Conservation (phyloP, 1,140 invertebrate species). For the Macrosteles quadrilineatus region DNA sequence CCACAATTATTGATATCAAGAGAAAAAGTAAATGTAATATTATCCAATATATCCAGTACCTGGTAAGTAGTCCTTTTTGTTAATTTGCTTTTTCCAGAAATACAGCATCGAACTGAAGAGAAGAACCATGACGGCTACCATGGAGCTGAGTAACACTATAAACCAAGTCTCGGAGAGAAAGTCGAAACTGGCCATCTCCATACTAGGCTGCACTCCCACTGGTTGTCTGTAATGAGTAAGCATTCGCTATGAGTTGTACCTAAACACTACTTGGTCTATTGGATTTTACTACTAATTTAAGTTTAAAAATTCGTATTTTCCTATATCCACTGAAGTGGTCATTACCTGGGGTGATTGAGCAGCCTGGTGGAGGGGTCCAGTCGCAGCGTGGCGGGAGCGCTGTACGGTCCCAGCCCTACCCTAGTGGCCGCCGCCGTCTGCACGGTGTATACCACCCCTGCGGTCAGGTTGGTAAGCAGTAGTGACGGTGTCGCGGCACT, state of each 20-base stretch:
- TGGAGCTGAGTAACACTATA: constrained; percentile 70
- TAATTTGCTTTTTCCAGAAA: constrained; percentile 60
- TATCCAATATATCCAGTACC: constrained; percentile 36
- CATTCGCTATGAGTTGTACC: too few species aligned
- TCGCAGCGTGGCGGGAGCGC: constrained; percentile 63
- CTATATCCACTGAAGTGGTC: not conserved
- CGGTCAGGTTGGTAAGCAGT: constrained; percentile 62
- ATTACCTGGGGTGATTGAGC: constrained; percentile 34
- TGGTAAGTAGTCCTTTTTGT: constrained; percentile 56
- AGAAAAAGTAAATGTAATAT: too few species aligned
- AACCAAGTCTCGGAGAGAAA: constrained; percentile 60
- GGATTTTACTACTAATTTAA: constrained; percentile 1
- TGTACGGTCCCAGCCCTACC: constrained; percentile 72
- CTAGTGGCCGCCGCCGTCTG: constrained; percentile 71
- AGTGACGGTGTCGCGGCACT: constrained; percentile 58
- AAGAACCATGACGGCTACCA: constrained; percentile 70
- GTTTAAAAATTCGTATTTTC: not conserved
- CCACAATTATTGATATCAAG: too few species aligned
- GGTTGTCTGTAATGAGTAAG: constrained; percentile 54
- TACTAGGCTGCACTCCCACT: constrained; percentile 52
- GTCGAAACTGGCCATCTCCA: constrained; percentile 37
- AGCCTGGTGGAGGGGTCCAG: constrained; percentile 60
- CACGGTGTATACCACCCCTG: constrained; percentile 65
- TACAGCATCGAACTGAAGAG: constrained; percentile 68
- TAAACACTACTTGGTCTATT: constrained; percentile 15